Percentiles rank a stretch among this genome's conserved stretches.
Conservation (phyloP, 2,113 vertebrate genomes). For the Sinocyclocheilus grahami region DNA sequence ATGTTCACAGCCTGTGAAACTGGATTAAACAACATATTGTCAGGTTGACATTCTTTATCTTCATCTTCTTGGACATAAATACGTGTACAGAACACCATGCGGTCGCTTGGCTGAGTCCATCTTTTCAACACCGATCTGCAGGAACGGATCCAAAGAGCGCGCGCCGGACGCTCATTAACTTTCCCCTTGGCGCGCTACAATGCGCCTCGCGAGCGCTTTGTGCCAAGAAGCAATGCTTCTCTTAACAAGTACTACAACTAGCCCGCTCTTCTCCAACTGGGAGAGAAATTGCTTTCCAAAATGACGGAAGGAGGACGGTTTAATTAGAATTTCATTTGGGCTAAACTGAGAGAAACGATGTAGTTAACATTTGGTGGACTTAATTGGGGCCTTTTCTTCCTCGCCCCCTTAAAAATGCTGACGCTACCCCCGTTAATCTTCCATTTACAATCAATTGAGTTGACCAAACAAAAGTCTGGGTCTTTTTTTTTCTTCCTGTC, state of each 20-base stretch:
- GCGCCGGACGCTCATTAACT: constrained; percentile 98
- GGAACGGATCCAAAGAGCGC: constrained; percentile 86
- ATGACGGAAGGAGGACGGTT: constrained; percentile 89
- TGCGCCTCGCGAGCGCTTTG: constrained; percentile 89
- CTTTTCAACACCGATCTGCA: constrained; percentile 85
- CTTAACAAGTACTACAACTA: constrained; percentile 81
- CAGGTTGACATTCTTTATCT: constrained; percentile 81
- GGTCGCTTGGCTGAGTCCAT: constrained; percentile 79
- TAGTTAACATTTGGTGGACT: constrained; percentile 99
- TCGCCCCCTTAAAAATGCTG: constrained; percentile 86
- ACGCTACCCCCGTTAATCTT: constrained; percentile 98
- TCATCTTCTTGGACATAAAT: constrained; percentile 83
- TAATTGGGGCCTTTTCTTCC: constrained; percentile 95
- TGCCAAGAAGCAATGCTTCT: constrained; percentile 89
- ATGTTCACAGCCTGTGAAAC: constrained; percentile 16
- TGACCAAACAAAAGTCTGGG: constrained; percentile 97
- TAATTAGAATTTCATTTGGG: constrained; percentile 99
- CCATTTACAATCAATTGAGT: constrained; percentile 99
- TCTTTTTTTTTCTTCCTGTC: constrained; percentile 97
- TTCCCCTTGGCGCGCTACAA: constrained; percentile 89
- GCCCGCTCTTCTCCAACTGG: constrained; percentile 86
- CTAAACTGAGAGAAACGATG: constrained; percentile 95
- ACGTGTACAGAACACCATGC: constrained; percentile 69
- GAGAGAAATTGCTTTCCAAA: constrained; percentile 90
- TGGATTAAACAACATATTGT: constrained; percentile 60